phyloP scores from a whole-genome alignment of 2,797 vertebrate species.

The Sebastes trivittatus region DNA sequence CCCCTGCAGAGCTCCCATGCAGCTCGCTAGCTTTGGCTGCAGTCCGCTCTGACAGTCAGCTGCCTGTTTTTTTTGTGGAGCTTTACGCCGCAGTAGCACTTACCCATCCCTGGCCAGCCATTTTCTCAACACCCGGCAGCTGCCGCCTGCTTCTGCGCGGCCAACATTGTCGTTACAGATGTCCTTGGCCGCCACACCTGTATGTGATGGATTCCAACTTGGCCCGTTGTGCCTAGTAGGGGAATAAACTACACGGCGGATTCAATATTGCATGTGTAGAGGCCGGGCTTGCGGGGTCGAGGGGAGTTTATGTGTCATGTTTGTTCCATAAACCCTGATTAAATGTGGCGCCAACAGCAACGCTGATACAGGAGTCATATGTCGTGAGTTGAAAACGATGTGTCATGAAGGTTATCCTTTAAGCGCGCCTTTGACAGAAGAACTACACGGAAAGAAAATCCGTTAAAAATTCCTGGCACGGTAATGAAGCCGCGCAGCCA shows the following conservation, averaged over 20 bases:
- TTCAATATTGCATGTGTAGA: conserved; percentile 4
- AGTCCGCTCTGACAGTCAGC: conserved; percentile 22
- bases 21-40: conserved; percentile 39
- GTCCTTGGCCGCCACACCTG: conserved; percentile 48
- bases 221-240: not conserved
- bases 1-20: conserved; percentile 42
- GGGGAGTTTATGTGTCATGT: conserved; percentile 21
- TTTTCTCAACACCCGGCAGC: conserved; percentile 53
- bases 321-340: conserved; percentile 30
- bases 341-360: conserved; percentile 3
- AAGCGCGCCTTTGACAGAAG: conserved; percentile 3
- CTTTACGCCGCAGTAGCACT: conserved; percentile 9
- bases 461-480: not conserved
- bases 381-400: not conserved
- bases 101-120: conserved; percentile 38
- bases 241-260: conserved; percentile 24
- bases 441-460: conserved; percentile 14
- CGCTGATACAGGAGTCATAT: not conserved
- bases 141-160: conserved; percentile 34
- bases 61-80: conserved; percentile 3
- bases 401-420: conserved; percentile 11
- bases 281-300: conserved; percentile 6
- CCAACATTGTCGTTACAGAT: conserved; percentile 50
- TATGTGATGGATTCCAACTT: conserved; percentile 27
- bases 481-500: conserved; percentile 45